Conservation (phyloP, 1,140 invertebrate genomes). For the Zaprionus camerounensis region DNA sequence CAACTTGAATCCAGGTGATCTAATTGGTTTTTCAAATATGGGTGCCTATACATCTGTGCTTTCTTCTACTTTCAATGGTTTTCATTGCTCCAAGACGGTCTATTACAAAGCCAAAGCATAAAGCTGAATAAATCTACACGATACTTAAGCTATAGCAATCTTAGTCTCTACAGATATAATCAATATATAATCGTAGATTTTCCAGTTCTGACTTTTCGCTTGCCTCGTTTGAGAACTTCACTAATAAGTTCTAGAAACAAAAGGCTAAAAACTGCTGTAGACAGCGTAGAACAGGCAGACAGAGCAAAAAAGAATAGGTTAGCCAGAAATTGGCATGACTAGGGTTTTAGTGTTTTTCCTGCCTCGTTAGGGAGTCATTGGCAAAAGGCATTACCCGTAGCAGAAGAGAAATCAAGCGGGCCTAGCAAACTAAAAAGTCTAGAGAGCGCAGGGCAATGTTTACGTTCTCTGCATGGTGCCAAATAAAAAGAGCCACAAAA, state of each 20-base stretch:
- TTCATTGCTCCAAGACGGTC: slow-evolving; percentile 85
- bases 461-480: slow-evolving; percentile 59
- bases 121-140: too few relatives aligned
- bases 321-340: slow-evolving; percentile 9
- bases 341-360: slow-evolving; percentile 28
- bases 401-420: slow-evolving; percentile 1
- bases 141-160: too few relatives aligned
- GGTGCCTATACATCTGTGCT: slow-evolving; percentile 96
- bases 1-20: slow-evolving; percentile 91
- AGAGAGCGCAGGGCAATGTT: slow-evolving; percentile 37
- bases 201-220: not conserved
- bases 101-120: slow-evolving; percentile 60
- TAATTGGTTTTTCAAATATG: slow-evolving; percentile 96
- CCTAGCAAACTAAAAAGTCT: slow-evolving; percentile 16
- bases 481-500: slow-evolving; percentile 78
- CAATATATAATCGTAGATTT: too few relatives aligned
- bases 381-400: slow-evolving; percentile 29
- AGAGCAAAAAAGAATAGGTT: not conserved
- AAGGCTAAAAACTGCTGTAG: too few relatives aligned
- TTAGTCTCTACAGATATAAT: too few relatives aligned
- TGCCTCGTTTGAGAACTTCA: not conserved
- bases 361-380: slow-evolving; percentile 7
- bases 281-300: not conserved
- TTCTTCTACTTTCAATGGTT: slow-evolving; percentile 96
- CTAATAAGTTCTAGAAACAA: not conserved